Evolutionary conservation across 2,888 invertebrate species (phyloP).

Genomic region (Eupithecia insigniata): DNA sequence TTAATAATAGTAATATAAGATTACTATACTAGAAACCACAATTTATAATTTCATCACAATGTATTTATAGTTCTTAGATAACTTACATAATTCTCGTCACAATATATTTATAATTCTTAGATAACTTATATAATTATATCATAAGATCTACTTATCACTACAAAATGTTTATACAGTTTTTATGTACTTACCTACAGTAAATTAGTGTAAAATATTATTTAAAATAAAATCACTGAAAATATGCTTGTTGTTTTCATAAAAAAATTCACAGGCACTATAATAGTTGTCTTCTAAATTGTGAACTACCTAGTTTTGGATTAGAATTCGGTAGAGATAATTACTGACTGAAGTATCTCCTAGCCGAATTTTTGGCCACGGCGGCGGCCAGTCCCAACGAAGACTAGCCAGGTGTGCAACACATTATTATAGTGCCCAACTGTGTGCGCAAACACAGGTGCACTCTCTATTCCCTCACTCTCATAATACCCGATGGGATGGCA

Average conservation of each 20-base stretch:
- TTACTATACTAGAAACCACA: not conserved
- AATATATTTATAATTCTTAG: not conserved
- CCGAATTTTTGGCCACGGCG: too few species aligned
- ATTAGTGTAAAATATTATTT: conserved; percentile 1
- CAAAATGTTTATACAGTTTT: conserved; percentile 8
- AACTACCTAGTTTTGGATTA: not conserved
- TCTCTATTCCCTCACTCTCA: too few species aligned
- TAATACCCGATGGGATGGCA: too few species aligned
- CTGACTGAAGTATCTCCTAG: not conserved
- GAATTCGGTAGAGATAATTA: not conserved
- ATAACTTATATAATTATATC: not conserved
- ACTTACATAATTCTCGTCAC: too few species aligned
- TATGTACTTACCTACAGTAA: not conserved
- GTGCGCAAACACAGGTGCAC: too few species aligned
- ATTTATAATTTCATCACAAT: not conserved
- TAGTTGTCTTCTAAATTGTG: not conserved
- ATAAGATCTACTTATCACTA: conserved; percentile 6
- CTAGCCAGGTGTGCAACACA: too few species aligned
- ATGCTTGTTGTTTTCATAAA: not conserved
- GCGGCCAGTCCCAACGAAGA: too few species aligned
- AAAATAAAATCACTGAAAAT: not conserved
- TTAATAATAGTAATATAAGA: too few species aligned
- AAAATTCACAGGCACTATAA: not conserved
- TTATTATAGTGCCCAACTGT: too few species aligned
- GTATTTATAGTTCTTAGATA: too few species aligned